Conservation (phyloP, 2,113 vertebrate genomes). For the Heptranchias perlo region DNA sequence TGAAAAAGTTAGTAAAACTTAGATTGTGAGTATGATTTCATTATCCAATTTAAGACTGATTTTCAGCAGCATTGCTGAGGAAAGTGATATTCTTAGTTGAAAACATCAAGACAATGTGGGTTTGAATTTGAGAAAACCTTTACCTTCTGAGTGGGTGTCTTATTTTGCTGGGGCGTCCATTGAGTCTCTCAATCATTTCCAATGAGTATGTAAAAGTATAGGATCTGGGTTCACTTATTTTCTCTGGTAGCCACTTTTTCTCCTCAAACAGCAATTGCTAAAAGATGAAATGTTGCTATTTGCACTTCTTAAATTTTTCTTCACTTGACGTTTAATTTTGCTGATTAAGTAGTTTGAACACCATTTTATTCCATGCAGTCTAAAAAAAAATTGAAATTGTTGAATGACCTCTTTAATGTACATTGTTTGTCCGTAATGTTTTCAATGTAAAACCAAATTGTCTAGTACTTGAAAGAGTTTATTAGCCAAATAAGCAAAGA, state of each 20-base stretch:
- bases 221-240: background rate
- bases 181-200: slow-evolving; percentile 2
- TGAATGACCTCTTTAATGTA: background rate
- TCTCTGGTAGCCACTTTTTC: background rate
- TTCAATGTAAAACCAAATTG: background rate
- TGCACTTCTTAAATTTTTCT: background rate
- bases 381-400: background rate
- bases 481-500: background rate
- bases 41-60: too few relatives aligned
- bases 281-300: background rate
- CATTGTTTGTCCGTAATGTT: background rate
- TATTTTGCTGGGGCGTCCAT: background rate
- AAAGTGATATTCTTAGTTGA: background rate
- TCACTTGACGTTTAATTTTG: background rate
- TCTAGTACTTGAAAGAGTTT: background rate
- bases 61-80: background rate
- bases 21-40: background rate
- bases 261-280: background rate
- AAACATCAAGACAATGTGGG: background rate
- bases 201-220: background rate
- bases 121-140: slow-evolving; percentile 24
- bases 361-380: background rate
- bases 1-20: background rate
- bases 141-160: slow-evolving; percentile 13
- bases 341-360: background rate